Conservation (phyloP, 2,888 invertebrate genomes). For the Trichacis sp. region DNA sequence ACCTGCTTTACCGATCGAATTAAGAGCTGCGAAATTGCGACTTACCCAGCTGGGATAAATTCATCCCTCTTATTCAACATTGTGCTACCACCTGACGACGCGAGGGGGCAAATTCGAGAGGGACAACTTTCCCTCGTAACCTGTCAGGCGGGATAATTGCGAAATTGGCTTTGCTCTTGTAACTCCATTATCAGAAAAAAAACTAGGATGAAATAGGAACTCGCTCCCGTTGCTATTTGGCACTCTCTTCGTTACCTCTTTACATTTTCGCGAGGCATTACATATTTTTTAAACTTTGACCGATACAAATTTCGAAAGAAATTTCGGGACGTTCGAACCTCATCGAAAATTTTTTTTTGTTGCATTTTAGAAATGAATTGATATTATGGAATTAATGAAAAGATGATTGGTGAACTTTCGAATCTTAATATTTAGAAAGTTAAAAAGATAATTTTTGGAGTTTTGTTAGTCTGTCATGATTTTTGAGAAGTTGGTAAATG, state of each 20-base stretch:
- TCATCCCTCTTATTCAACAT: conserved; percentile 10
- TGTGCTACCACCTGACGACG: conserved; percentile 35
- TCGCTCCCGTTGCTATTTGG: conserved; percentile 21
- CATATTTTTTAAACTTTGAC: conserved; percentile 13
- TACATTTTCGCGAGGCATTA: conserved; percentile 9
- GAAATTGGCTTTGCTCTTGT: conserved; percentile 44
- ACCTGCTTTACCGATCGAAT: conserved; percentile 39
- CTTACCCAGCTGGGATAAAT: conserved; percentile 30
- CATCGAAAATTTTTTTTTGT: no score
- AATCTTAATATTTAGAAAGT: no score
- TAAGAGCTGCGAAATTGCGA: conserved; percentile 12
- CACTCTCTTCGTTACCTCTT: conserved; percentile 15
- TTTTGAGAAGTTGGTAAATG: no score
- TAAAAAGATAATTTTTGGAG: no score
- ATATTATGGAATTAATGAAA: no score
- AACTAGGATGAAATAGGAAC: conserved; percentile 31
- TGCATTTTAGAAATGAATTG: no score
- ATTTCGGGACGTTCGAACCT: no score
- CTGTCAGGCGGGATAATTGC: conserved; percentile 40
- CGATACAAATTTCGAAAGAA: not conserved
- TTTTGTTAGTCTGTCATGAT: no score
- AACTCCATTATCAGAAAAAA: conserved; percentile 37
- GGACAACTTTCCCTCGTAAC: conserved; percentile 10
- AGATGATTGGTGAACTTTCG: no score
- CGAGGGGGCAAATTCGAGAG: conserved; percentile 7